phyloP scores from a whole-genome alignment of 2,113 vertebrate species.

The Dinomys branickii region DNA sequence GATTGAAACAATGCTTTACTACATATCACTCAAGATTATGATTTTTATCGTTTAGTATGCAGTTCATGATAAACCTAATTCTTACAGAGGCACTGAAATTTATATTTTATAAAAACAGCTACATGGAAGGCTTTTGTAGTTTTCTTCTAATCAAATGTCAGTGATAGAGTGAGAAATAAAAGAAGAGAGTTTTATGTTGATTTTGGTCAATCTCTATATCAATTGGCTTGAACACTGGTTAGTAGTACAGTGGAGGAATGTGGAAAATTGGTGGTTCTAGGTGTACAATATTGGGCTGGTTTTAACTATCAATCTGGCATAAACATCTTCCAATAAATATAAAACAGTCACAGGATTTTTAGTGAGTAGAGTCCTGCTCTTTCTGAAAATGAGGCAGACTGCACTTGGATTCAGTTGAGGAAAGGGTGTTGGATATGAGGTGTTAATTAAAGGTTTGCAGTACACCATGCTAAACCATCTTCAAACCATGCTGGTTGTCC shows the following conservation, averaged over 20 bases:
- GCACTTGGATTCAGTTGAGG: constrained; percentile 18
- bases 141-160: constrained; percentile 55
- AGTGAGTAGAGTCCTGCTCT: background rate
- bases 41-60: background rate
- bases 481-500: constrained; percentile 21
- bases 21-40: constrained; percentile 13
- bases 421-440: background rate
- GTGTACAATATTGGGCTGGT: background rate
- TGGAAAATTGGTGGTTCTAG: background rate
- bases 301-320: background rate
- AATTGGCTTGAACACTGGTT: background rate
- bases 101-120: constrained; percentile 12
- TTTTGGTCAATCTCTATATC: background rate
- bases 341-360: background rate
- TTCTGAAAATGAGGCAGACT: constrained; percentile 23
- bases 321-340: background rate
- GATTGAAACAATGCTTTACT: background rate
- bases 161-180: background rate
- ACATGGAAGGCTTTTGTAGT: background rate
- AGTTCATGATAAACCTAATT: background rate
- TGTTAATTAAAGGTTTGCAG: constrained; percentile 59
- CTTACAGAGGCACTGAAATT: background rate
- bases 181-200: background rate
- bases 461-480: background rate
- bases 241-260: background rate